phyloP scores from a whole-genome alignment of 2,113 vertebrate genomes.

The Galbula dea region DNA sequence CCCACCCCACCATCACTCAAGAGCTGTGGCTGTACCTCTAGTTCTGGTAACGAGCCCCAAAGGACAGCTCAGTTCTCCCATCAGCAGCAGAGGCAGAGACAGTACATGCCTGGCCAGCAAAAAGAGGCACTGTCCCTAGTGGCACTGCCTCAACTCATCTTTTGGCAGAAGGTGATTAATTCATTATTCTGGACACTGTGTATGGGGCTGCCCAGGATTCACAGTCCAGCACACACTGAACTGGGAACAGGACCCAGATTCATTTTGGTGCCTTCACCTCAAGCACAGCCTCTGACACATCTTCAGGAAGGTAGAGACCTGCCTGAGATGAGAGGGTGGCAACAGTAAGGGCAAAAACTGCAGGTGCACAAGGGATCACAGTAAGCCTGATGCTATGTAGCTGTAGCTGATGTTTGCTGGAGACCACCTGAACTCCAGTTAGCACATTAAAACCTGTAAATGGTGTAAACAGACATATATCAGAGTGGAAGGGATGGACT shows the following conservation, averaged over 20 bases:
- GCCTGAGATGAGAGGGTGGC: not conserved
- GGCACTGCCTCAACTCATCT: not conserved
- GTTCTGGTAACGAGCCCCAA: not conserved
- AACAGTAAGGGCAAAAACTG: not conserved
- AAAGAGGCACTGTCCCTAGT: not conserved
- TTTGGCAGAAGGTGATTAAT: slow-evolving; percentile 34
- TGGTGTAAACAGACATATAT: not conserved
- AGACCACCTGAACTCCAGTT: not conserved
- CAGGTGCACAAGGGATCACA: not conserved
- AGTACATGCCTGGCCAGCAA: not conserved
- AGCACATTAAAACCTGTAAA: not conserved
- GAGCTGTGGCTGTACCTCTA: slow-evolving; percentile 10
- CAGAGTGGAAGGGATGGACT: not conserved
- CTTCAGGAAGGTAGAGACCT: not conserved
- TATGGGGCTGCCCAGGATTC: not conserved
- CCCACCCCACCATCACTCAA: not conserved
- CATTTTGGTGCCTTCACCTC: not conserved
- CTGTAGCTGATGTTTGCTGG: not conserved
- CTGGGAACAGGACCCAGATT: not conserved
- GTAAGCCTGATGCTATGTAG: not conserved
- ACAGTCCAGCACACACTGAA: not conserved
- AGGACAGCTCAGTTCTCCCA: not conserved
- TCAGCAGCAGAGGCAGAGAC: not conserved
- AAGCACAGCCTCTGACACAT: not conserved
- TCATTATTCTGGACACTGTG: slow-evolving; percentile 1